phyloP scores from a whole-genome alignment of 1,140 invertebrate genomes.

The Pseudoatta argentina region DNA sequence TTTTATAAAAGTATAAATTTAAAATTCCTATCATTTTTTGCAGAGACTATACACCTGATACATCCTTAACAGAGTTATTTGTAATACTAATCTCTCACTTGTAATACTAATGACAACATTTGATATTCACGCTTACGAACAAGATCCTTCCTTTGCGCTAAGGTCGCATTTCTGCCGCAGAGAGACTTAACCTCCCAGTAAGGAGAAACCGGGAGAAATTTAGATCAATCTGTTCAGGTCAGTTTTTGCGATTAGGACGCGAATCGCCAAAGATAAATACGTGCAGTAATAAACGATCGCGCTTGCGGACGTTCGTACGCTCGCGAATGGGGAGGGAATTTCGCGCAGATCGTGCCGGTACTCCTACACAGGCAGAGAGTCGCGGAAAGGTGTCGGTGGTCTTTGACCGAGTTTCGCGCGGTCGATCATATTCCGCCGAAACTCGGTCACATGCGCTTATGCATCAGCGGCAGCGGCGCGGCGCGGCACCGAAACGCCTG shows the following conservation, averaged over 20 bases:
- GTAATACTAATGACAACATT: background rate
- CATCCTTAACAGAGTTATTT: too few species aligned
- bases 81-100: background rate
- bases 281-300: conserved; percentile 3
- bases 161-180: background rate
- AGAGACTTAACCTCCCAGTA: too few species aligned
- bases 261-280: background rate
- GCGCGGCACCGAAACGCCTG: conserved; percentile 47
- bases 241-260: background rate
- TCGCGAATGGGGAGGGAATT: conserved; percentile 34
- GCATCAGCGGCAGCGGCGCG: conserved; percentile 69
- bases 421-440: conserved; percentile 77
- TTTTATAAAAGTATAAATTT: too few species aligned
- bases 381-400: conserved; percentile 75
- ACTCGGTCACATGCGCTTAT: conserved; percentile 77
- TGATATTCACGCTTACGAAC: background rate
- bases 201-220: background rate
- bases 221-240: too few species aligned
- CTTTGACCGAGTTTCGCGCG: conserved; percentile 78
- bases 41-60: too few species aligned
- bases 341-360: conserved; percentile 55
- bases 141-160: background rate
- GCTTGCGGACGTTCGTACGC: background rate
- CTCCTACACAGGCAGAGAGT: conserved; percentile 55
- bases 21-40: too few species aligned